Conservation (phyloP, 2,113 vertebrate genomes). For the Ophthalmolycus amberensis region DNA sequence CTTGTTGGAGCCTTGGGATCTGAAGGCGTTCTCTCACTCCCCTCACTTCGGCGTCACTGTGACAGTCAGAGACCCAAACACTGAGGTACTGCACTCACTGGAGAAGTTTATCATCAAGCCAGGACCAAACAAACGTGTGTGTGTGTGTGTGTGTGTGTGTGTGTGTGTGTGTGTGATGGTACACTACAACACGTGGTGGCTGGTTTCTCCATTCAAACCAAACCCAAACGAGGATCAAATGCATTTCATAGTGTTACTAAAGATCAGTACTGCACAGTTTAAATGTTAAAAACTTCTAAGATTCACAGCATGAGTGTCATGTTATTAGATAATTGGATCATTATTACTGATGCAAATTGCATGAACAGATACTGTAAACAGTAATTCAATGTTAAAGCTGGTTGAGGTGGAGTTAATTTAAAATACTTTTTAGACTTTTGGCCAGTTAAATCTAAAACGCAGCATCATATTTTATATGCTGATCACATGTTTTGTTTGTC, state of each 20-base stretch:
- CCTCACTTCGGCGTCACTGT: slow-evolving; percentile 90
- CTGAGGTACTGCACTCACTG: slow-evolving; percentile 78
- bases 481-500: background rate
- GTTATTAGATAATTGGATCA: background rate
- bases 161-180: background rate
- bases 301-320: background rate
- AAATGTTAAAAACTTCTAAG: background rate
- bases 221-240: slow-evolving; percentile 1
- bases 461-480: background rate
- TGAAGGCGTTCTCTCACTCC: slow-evolving; percentile 70
- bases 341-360: background rate
- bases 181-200: background rate
- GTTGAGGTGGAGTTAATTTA: background rate
- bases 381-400: background rate
- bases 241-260: background rate
- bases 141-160: background rate
- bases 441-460: background rate
- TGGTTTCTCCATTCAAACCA: slow-evolving; percentile 23
- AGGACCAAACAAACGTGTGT: background rate
- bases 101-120: background rate
- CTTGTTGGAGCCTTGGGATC: slow-evolving; percentile 88
- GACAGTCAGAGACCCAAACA: slow-evolving; percentile 84
- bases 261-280: background rate
- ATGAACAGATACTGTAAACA: background rate
- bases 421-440: background rate